phyloP scores from a whole-genome alignment of 1,140 invertebrate species.

The Leptinotarsa defecta region DNA sequence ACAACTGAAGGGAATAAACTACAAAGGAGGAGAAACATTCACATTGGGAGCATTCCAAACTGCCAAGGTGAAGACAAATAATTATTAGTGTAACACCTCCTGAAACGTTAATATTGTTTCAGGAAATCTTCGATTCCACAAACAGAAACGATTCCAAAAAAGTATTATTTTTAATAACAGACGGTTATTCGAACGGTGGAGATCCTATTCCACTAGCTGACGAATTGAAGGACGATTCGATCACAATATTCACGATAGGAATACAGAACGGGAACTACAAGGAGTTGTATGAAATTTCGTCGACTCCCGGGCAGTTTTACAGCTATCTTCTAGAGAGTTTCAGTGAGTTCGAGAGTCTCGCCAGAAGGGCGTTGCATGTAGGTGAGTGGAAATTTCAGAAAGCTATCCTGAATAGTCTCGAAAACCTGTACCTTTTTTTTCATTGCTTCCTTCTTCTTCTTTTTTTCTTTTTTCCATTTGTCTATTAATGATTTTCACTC shows the following conservation, averaged over 20 bases:
- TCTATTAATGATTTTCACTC: no score
- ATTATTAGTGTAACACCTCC: not conserved
- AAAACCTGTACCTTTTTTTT: no score
- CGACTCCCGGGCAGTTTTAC: slow-evolving; percentile 66
- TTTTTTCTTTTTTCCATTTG: no score
- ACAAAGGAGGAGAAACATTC: slow-evolving; percentile 71
- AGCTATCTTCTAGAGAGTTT: slow-evolving; percentile 74
- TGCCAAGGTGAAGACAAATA: slow-evolving; percentile 60
- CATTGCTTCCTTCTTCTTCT: no score
- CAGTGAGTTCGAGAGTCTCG: slow-evolving; percentile 73
- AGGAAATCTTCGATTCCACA: slow-evolving; percentile 64
- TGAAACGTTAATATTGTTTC: slow-evolving; percentile 26
- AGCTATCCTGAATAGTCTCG: not conserved
- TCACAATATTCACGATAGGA: slow-evolving; percentile 68
- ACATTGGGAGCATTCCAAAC: slow-evolving; percentile 70
- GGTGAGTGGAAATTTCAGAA: slow-evolving; percentile 56
- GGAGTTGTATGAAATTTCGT: slow-evolving; percentile 70
- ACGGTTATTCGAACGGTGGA: slow-evolving; percentile 75
- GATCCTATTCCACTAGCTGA: slow-evolving; percentile 67
- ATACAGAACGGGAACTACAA: slow-evolving; percentile 71
- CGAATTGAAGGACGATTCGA: slow-evolving; percentile 60
- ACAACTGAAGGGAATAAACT: slow-evolving; percentile 65
- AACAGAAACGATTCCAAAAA: slow-evolving; percentile 61
- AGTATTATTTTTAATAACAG: slow-evolving; percentile 71
- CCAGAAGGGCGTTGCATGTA: slow-evolving; percentile 70